These are phyloP conservation scores for Pycnonotus jocosus DNA, from an alignment of 2,113 vertebrate genomes.

Conservation along the genomic window DNA sequence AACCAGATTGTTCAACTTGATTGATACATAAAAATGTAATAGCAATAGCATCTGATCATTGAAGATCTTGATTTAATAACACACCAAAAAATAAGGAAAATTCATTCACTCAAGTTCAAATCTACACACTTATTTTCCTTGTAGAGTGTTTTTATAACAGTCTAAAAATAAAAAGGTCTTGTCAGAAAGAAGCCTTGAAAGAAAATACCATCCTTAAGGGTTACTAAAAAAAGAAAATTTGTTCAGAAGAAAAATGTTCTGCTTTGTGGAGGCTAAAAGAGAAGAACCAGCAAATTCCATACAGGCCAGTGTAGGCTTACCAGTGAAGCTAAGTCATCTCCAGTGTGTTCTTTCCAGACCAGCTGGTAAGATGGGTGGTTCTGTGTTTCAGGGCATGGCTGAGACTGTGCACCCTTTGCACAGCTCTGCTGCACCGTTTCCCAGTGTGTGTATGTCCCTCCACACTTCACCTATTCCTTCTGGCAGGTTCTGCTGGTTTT, in stretches of 20 bases:
- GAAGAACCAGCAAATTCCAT: background rate
- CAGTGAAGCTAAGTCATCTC: background rate
- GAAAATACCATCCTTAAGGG: background rate
- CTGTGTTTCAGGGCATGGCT: background rate
- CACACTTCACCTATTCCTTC: accelerated
- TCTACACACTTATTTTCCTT: background rate
- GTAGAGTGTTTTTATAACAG: background rate
- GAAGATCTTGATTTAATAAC: background rate
- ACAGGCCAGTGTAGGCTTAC: background rate
- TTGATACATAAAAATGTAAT: background rate
- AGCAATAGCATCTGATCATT: background rate
- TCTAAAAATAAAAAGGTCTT: background rate
- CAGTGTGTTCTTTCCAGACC: background rate
- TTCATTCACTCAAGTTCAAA: background rate
- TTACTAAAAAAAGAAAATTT: background rate
- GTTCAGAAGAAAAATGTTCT: background rate
- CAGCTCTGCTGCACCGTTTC: background rate
- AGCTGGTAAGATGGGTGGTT: background rate
- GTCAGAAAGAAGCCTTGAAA: background rate
- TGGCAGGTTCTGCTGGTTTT: background rate
- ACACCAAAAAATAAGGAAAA: background rate
- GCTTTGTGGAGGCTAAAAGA: background rate
- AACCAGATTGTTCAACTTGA: background rate
- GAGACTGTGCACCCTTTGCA: background rate
- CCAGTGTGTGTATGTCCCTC: background rate